Evolutionary conservation across 2,797 vertebrate species (phyloP).

Genomic region (Gymnocypris eckloni): DNA sequence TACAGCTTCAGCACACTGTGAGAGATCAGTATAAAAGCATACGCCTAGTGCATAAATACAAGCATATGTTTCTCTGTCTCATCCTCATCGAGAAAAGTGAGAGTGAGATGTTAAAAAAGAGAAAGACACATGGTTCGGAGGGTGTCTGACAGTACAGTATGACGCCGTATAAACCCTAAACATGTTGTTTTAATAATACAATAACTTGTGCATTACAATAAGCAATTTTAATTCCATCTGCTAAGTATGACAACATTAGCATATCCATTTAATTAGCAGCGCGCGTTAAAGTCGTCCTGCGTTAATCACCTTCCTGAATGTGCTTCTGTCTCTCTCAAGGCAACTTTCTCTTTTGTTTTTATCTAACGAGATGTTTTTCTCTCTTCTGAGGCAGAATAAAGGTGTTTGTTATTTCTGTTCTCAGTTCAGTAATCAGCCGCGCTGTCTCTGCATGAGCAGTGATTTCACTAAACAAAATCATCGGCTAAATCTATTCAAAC

Average conservation of each 20-base stretch:
- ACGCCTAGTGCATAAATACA: neutral
- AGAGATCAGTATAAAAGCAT: neutral
- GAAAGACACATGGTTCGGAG: conserved; percentile 21
- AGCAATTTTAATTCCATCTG: conserved; percentile 99
- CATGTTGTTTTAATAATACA: conserved; percentile 93
- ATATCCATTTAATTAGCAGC: conserved; percentile 99
- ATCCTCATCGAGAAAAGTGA: conserved; percentile 3
- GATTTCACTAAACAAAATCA: conserved; percentile 88
- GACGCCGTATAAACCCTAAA: conserved; percentile 88
- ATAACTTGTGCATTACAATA: conserved; percentile 99
- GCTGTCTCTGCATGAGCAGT: conserved; percentile 40
- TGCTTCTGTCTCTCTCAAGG: conserved; percentile 67
- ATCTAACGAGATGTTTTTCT: conserved; percentile 89
- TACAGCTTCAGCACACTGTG: neutral
- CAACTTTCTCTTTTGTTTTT: conserved; percentile 81
- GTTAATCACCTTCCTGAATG: conserved; percentile 98
- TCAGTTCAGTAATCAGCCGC: conserved; percentile 70
- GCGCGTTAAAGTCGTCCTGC: conserved; percentile 91
- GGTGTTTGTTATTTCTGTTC: conserved; percentile 90
- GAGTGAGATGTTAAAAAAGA: conserved; percentile 43
- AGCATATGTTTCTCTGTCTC: neutral
- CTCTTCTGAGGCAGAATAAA: conserved; percentile 85
- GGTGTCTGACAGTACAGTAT: conserved; percentile 82
- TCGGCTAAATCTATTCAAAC: conserved; percentile 90
- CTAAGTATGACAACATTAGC: conserved; percentile 99